Evolutionary conservation across 2,797 vertebrate species (phyloP), one percentile per base, ranked within the genome.

Genomic region (Pygocentrus nattereri): DNA sequence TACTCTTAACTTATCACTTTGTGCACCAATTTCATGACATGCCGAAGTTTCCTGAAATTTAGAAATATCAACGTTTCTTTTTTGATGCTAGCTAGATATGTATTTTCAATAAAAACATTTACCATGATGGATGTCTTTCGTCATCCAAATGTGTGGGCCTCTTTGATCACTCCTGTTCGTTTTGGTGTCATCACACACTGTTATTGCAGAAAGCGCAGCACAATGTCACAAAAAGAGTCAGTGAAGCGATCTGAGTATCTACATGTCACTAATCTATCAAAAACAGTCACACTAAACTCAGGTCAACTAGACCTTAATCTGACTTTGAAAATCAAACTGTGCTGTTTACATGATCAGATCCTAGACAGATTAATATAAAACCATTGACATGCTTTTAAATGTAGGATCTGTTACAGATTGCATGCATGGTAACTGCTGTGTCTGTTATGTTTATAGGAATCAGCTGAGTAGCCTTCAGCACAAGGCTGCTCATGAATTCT

Each of bases 391-490:
- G 21, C 34, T 67, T 67, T 4, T 67, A 67, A 67, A 67, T 67
- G 12, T 5, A 34, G 67, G 67, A 44, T 67, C 72, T 64, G 13
- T 23, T 23, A 68, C 70, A 78, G n/a, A 49, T 67, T 38, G 16
- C 18, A 16, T 30, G 21, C 64, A 70, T 65, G 61, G 61, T 50
- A 84, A 62, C 19, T 49, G 50, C 76, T 83, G 65, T 74, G 54
- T 82, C 52, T 50, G 74, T 76, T 64, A 74, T 56, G 70, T 78
- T 70, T 80, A 77, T 70, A 52, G 79, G 62, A 74, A 80, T 82
- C 70, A 74, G 67, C 75, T 78, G 70, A 84, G 10, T 0, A 5
- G 50, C 70, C 77, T 81, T 80, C 38, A 75, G 59, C 54, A 82
- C 67, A 74, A 47, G 31, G 59, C 56, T 70, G 54, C 23, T 41